These are phyloP conservation scores for Sebastes cheni DNA, from an alignment of 2,797 vertebrate genomes.

Conservation along the genomic window DNA sequence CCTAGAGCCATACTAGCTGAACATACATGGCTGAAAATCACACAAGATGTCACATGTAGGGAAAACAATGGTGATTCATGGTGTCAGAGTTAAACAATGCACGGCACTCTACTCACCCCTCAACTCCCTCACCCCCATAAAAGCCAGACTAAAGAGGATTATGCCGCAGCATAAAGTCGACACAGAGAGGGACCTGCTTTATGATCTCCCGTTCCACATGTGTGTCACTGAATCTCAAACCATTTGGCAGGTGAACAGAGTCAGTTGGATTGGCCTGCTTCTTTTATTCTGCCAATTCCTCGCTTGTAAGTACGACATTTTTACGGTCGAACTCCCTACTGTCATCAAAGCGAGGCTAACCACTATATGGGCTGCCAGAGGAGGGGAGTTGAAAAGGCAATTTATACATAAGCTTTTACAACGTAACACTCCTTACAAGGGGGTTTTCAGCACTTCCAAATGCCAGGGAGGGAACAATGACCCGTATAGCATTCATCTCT, in stretches of 20 bases:
- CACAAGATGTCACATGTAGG: not conserved
- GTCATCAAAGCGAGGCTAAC: slow-evolving; percentile 67
- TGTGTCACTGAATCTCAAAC: slow-evolving; percentile 54
- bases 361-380: slow-evolving; percentile 46
- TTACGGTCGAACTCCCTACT: slow-evolving; percentile 64
- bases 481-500: slow-evolving; percentile 14
- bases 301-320: slow-evolving; percentile 50
- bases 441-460: slow-evolving; percentile 49
- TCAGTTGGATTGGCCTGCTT: slow-evolving; percentile 36
- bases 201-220: slow-evolving; percentile 43
- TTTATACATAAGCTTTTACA: slow-evolving; percentile 56
- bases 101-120: slow-evolving; percentile 27
- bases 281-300: slow-evolving; percentile 52
- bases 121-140: slow-evolving; percentile 46
- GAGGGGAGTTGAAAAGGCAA: slow-evolving; percentile 51
- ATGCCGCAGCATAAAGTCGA: slow-evolving; percentile 47
- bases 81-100: slow-evolving; percentile 25
- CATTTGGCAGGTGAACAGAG: slow-evolving; percentile 62
- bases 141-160: slow-evolving; percentile 58
- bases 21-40: not conserved
- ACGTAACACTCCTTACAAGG: slow-evolving; percentile 33
- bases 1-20: not conserved
- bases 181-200: slow-evolving; percentile 56
- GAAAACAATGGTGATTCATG: not conserved
- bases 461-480: slow-evolving; percentile 38